Conservation (phyloP, 2,888 invertebrate species). For the Glomeris marginata region DNA sequence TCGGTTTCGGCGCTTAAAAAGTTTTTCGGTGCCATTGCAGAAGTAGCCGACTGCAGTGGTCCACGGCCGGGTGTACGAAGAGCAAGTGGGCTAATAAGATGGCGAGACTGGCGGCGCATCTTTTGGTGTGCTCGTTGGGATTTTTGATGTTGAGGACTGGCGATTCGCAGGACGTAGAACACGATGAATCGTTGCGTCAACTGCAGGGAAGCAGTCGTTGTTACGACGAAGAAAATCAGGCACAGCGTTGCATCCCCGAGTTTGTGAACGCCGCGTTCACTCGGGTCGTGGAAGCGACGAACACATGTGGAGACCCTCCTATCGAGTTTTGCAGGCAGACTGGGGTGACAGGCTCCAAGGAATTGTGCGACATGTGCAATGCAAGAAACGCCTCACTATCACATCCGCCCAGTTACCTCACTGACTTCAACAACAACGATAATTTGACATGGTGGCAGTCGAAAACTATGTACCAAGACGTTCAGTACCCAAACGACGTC, state of each 20-base stretch:
- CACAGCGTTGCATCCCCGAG: slow-evolving; percentile 82
- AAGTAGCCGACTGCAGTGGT: no score
- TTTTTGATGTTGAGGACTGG: no score
- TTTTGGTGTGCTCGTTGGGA: no score
- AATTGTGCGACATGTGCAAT: slow-evolving; percentile 67
- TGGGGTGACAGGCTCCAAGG: slow-evolving; percentile 46
- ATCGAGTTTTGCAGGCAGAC: slow-evolving; percentile 86
- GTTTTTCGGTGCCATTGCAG: no score
- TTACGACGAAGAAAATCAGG: slow-evolving; percentile 26
- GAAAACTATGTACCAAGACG: slow-evolving; percentile 88
- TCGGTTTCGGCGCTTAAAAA: no score
- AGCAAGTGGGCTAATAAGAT: no score
- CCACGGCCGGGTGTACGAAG: no score
- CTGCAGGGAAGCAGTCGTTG: slow-evolving; percentile 20
- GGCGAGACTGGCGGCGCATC: no score
- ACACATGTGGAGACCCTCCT: slow-evolving; percentile 75
- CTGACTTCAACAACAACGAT: slow-evolving; percentile 79
- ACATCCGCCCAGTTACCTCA: slow-evolving; percentile 61
- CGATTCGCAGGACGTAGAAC: no score
- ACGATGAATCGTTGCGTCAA: neutral
- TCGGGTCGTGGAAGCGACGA: slow-evolving; percentile 77
- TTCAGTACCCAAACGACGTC: slow-evolving; percentile 80
- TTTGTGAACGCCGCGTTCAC: slow-evolving; percentile 94
- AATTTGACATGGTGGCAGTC: slow-evolving; percentile 96
- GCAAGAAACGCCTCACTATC: slow-evolving; percentile 38